These are phyloP conservation scores for Cephus nigrinus DNA, from an alignment of 2,888 invertebrate genomes.

Conservation along the genomic window DNA sequence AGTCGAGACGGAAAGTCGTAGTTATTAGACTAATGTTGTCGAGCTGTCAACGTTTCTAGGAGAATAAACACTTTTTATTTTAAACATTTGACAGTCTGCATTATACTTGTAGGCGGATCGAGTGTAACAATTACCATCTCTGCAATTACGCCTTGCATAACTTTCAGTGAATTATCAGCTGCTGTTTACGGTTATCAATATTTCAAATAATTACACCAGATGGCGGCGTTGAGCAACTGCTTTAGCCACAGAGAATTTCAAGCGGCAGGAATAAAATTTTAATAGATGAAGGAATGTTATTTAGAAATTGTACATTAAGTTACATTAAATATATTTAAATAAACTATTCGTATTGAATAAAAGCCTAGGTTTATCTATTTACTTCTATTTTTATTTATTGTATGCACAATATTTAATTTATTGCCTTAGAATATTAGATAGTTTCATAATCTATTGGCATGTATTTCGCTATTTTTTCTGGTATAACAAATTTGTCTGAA, in stretches of 20 bases:
- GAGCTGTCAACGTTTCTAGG: not conserved
- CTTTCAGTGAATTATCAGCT: not conserved
- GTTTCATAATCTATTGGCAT: constrained; percentile 15
- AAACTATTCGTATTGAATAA: no score
- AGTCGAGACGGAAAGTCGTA: not conserved
- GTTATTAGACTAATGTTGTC: not conserved
- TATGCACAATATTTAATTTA: not conserved
- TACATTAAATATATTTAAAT: no score
- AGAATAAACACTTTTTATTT: not conserved
- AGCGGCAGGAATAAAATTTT: not conserved
- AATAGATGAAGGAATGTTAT: not conserved
- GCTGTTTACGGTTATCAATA: not conserved
- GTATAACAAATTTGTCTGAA: constrained; percentile 56
- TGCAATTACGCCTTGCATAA: not conserved
- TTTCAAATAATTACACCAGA: not conserved
- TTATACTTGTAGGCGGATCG: not conserved
- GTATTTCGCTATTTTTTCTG: constrained; percentile 38
- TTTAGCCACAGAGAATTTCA: not conserved
- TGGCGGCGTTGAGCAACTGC: not conserved
- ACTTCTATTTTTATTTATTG: not conserved
- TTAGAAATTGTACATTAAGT: not conserved
- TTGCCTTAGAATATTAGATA: not conserved
- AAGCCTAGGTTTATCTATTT: not conserved
- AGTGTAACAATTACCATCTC: not conserved
- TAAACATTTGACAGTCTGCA: not conserved